Evolutionary conservation across 2,797 vertebrate genomes (phyloP).

Genomic region (Tauraco hartlaubi): DNA sequence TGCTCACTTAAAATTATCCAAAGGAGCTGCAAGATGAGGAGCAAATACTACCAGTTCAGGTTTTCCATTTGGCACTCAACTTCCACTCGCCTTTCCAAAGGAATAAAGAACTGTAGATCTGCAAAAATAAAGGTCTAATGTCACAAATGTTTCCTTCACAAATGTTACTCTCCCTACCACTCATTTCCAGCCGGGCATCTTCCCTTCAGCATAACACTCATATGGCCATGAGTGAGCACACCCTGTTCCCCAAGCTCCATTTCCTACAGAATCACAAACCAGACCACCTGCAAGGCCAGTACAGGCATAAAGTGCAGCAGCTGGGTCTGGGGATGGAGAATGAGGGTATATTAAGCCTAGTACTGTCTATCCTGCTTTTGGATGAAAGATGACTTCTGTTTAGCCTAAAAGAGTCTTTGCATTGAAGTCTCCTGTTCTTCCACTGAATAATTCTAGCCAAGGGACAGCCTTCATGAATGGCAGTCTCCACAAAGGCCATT

Average conservation of each 20-base stretch:
- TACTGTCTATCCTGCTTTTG: neutral
- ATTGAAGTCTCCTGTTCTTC: neutral
- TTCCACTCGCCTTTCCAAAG: neutral
- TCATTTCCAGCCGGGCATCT: neutral
- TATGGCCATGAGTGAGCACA: neutral
- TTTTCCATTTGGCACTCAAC: neutral
- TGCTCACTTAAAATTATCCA: neutral
- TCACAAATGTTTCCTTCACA: neutral
- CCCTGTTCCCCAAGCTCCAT: neutral
- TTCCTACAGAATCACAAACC: neutral
- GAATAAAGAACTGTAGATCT: neutral
- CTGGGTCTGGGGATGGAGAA: neutral
- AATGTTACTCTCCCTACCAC: neutral
- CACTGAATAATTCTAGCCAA: neutral
- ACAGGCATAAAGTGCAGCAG: neutral
- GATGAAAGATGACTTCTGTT: neutral
- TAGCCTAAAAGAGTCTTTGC: neutral
- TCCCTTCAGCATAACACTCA: neutral
- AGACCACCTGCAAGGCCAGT: fast-evolving
- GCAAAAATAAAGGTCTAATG: neutral
- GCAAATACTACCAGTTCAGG: neutral
- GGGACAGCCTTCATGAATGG: neutral
- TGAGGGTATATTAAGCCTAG: neutral
- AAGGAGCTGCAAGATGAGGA: neutral
- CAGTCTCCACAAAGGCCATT: neutral